These are phyloP conservation scores for Lithobates pipiens DNA, from an alignment of 2,797 vertebrate species.

Conservation along the genomic window DNA sequence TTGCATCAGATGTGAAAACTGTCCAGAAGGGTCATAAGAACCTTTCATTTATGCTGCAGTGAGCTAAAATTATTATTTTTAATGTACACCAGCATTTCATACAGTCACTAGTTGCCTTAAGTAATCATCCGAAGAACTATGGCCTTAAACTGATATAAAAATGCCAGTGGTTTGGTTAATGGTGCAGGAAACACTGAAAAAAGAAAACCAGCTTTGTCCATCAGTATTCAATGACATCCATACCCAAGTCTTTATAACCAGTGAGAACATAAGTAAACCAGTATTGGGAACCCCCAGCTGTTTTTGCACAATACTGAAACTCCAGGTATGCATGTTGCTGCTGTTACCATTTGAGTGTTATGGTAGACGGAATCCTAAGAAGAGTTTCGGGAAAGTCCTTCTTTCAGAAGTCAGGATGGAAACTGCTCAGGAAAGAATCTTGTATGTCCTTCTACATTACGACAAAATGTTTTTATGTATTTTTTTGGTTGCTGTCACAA, in stretches of 20 bases:
- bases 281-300: neutral
- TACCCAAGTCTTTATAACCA: no score
- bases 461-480: neutral
- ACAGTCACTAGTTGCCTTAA: slow-evolving; percentile 44
- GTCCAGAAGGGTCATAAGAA: slow-evolving; percentile 30
- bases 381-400: neutral
- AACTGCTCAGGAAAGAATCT: slow-evolving; percentile 30
- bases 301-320: neutral
- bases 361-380: neutral
- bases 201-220: neutral
- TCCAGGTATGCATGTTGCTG: slow-evolving; percentile 11
- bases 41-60: slow-evolving; percentile 40
- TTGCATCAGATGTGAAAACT: slow-evolving; percentile 27
- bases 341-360: slow-evolving; percentile 1
- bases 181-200: neutral
- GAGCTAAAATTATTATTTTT: neutral
- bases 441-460: neutral
- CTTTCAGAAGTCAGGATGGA: neutral
- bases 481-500: neutral
- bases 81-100: slow-evolving; percentile 50
- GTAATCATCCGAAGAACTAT: slow-evolving; percentile 1
- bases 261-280: neutral
- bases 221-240: neutral
- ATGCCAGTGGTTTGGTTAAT: neutral
- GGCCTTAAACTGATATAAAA: neutral